Percentiles rank a stretch among this genome's conserved stretches.
Evolutionary conservation across 1,140 invertebrate species (phyloP).

Genomic region (Colletes gigas): DNA sequence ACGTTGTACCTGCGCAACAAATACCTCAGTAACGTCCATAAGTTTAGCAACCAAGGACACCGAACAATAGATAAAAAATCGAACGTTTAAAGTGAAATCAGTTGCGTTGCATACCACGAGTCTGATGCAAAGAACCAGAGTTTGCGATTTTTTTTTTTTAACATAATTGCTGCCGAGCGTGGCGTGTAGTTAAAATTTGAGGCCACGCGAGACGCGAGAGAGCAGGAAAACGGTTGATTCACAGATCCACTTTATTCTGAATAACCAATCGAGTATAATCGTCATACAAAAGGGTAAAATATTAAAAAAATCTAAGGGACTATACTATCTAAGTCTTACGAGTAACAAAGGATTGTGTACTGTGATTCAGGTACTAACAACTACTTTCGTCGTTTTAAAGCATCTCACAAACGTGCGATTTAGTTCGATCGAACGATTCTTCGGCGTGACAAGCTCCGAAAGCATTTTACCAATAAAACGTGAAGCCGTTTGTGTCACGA

Average conservation of each 20-base stretch:
- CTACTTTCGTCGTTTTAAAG: constrained; percentile 55
- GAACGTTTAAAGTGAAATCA: constrained; percentile 23
- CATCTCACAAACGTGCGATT: constrained; percentile 27
- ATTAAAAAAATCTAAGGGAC: constrained; percentile 55
- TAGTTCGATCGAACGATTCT: background rate
- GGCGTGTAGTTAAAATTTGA: no score
- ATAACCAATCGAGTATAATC: constrained; percentile 44
- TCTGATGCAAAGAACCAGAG: background rate
- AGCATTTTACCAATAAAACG: constrained; percentile 24
- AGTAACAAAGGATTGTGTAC: constrained; percentile 56
- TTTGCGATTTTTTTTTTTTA: constrained; percentile 9
- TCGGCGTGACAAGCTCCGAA: no score
- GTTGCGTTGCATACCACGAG: background rate
- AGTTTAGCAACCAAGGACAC: background rate
- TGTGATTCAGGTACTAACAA: constrained; percentile 67
- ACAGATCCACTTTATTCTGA: constrained; percentile 32
- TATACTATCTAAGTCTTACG: constrained; percentile 49
- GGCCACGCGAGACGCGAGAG: background rate
- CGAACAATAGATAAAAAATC: background rate
- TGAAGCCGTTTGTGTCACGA: background rate
- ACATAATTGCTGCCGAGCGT: background rate
- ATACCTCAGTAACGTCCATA: no score
- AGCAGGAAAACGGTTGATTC: background rate
- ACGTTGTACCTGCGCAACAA: no score
- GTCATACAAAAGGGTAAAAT: constrained; percentile 49